Base-by-base conservation (phyloP, 1,140 invertebrate genomes). In the Hestina assimilis region DNA sequence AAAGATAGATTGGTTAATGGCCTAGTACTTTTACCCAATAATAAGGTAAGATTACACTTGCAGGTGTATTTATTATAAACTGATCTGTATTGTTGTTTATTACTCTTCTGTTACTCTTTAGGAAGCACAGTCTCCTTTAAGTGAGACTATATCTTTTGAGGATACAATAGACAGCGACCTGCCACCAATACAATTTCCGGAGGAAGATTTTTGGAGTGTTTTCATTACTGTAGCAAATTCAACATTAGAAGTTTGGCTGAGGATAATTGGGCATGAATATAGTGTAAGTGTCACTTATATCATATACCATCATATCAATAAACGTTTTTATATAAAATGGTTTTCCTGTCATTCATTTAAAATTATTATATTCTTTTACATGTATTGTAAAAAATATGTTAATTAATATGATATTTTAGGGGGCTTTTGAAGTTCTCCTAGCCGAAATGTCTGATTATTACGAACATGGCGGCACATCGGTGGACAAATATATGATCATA, bases 391-490 rank as follows among this genome's bases (percentile, higher is more conserved):
- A n/a, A n/a, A n/a, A n/a, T n/a, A n/a, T n/a, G n/a, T 41, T 21
- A 41, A 41, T 29, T 46, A 28, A 5, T 12, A 23, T 8, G 14
- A 24, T 7, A 20, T 4, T 24, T 12, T 38, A 51, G 92, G 89
- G 90, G 14, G 61, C 72, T 52, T 90, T 91, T 59, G 88, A 90
- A 62, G 41, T 65, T 4, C 87, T 93, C 73, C 75, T 80, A 2
- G 77, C 69, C 0, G 88, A 91, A 23, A 92, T 94, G 91, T 84
- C 84, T 8, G 53, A 70, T 1, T 89, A 90, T 72, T 93, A 93
- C 50, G 69, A 81, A 26, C 54, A 75, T 45, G 65, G 63, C 17
- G 76, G 66, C 20, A 83, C 72, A 5, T 63, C 69, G 0, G 79
- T 87, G 0, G 81, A 86, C 15, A 83, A 79, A 55, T 76, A 75